A percentile compares a stretch with the other conserved stretches of the same genome.
Conservation (phyloP, 2,888 invertebrate species). For the Thereva unica region DNA sequence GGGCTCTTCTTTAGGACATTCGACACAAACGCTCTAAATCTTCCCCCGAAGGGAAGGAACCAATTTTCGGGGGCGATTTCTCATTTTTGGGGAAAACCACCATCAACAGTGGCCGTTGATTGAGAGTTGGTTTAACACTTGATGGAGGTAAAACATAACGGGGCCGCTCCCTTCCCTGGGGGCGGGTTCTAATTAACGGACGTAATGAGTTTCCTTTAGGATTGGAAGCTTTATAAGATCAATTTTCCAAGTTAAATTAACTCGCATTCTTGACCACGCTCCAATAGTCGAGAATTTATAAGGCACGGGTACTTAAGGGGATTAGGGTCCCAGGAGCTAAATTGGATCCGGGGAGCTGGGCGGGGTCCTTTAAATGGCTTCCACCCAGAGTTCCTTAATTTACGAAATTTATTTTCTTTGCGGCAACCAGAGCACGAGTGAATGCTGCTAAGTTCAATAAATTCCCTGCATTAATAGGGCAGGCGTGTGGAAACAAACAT, state of each 20-base stretch:
- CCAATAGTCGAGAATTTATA: no score
- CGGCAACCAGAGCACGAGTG: no score
- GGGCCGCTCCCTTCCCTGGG: no score
- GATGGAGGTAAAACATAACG: neutral
- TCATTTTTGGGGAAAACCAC: slow-evolving; percentile 23
- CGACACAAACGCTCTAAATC: neutral
- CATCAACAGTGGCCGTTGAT: slow-evolving; percentile 25
- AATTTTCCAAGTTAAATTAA: slow-evolving; percentile 30
- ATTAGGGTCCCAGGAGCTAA: no score
- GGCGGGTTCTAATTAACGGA: slow-evolving; percentile 21
- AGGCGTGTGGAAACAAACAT: no score
- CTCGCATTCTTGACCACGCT: slow-evolving; percentile 5
- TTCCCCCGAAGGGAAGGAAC: slow-evolving; percentile 6
- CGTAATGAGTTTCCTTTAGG: slow-evolving; percentile 16
- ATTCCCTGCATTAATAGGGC: no score
- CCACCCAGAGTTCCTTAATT: no score
- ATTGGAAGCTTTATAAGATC: slow-evolving; percentile 8
- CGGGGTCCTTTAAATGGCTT: no score
- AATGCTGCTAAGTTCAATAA: no score
- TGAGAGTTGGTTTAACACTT: slow-evolving; percentile 11
- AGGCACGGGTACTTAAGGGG: no score
- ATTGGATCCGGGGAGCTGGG: no score
- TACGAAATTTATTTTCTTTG: no score
- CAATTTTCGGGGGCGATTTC: slow-evolving; percentile 30
- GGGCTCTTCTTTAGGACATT: neutral